Percentiles rank a stretch among this genome's conserved stretches.
phyloP scores from a whole-genome alignment of 2,888 invertebrate species.

The Xestia xanthographa region DNA sequence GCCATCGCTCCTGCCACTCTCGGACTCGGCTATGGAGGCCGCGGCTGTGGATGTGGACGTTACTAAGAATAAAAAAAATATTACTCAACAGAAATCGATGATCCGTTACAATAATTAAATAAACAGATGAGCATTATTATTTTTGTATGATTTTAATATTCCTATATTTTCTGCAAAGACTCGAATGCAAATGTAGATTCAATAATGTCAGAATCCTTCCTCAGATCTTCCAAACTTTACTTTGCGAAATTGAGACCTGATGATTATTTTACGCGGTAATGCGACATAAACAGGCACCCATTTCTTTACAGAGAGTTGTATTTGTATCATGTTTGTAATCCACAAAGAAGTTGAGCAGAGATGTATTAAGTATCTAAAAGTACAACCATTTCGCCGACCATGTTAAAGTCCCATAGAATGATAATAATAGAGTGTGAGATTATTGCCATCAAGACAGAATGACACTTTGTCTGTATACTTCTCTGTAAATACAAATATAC shows the following conservation, averaged over 20 bases:
- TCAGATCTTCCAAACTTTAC: background rate
- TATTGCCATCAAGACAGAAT: too few species aligned
- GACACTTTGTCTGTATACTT: too few species aligned
- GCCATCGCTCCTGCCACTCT: background rate
- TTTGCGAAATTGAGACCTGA: background rate
- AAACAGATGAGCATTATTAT: background rate
- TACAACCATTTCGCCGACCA: background rate
- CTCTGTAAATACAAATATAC: too few species aligned
- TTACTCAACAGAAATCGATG: background rate
- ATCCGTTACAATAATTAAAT: background rate
- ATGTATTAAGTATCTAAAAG: background rate
- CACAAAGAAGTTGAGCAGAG: background rate
- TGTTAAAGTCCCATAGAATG: too few species aligned
- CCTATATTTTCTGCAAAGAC: background rate
- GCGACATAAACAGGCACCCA: background rate
- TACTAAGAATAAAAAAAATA: background rate
- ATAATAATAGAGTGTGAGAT: too few species aligned
- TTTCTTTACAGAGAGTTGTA: background rate
- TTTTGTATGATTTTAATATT: background rate
- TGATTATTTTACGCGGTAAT: background rate
- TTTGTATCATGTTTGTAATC: background rate
- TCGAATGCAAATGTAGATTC: background rate
- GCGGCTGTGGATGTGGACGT: background rate
- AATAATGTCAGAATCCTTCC: background rate
- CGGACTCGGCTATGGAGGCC: background rate